phyloP scores from a whole-genome alignment of 2,797 vertebrate species.

The Linurgus olivaceus region DNA sequence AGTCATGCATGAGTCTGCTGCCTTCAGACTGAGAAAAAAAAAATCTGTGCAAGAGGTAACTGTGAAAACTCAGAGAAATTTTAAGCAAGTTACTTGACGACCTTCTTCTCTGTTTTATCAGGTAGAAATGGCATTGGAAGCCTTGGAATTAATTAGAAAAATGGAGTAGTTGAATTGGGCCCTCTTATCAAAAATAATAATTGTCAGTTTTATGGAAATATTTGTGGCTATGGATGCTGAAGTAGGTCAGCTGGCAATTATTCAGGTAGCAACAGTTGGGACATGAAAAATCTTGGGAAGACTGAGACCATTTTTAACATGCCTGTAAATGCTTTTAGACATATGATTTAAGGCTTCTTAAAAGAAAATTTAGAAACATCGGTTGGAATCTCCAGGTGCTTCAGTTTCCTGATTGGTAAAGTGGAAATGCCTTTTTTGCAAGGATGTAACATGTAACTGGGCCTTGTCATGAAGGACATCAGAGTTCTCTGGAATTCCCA shows the following conservation, averaged over 20 bases:
- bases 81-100: neutral
- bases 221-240: neutral
- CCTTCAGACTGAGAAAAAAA: neutral
- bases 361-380: neutral
- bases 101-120: neutral
- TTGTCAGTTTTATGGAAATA: neutral
- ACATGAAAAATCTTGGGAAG: neutral
- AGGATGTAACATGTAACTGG: neutral
- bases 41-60: constrained; percentile 29
- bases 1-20: constrained; percentile 55
- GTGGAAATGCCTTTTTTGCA: neutral
- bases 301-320: neutral
- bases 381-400: neutral
- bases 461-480: neutral
- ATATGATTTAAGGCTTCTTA: neutral
- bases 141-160: neutral
- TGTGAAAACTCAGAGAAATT: neutral
- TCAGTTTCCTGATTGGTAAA: neutral
- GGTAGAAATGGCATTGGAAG: neutral
- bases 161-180: neutral
- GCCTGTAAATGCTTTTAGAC: neutral
- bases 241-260: neutral
- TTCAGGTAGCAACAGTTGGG: neutral
- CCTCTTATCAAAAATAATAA: neutral
- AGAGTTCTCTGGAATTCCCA: neutral